Evolutionary conservation across 1,140 invertebrate genomes (phyloP), one percentile per base, ranked within the genome.

Genomic region (Drosophila baimaii): DNA sequence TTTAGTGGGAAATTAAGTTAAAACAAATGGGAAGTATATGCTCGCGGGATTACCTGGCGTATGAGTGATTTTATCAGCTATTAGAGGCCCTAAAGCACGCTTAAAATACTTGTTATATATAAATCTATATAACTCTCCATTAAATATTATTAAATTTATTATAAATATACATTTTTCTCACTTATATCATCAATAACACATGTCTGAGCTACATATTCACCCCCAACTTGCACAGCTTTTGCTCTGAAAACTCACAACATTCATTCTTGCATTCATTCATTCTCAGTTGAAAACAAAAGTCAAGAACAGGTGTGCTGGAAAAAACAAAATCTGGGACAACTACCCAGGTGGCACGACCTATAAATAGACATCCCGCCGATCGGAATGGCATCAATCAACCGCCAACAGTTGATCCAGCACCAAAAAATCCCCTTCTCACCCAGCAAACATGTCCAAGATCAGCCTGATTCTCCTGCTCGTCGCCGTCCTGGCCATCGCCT

Each of bases 361-460:
- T 69, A 68, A 66, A 69, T 33, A 43, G 12, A 0, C 62, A 9
- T 12, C 5, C 7, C 2, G 9, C 2, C 29, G 15, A 13, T 13
- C 10, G 29, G 9, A 23, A 25, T n/a, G n/a, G 5, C 29, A 75
- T 52, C 47, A 66, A 54, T 57, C 27, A 41, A 47, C 12, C 46
- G 19, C 13, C 17, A n/a, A 5, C 49, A 27, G 33, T 39, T 52
- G 31, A 29, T 13, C 27, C 27, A 31, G 7, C 33, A 37, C n/a
- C 12, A 27, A 21, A 56, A 43, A 37, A n/a, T n/a, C n/a, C n/a
- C n/a, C n/a, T n/a, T 37, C 44, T 7, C 1, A 17, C 9, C 25
- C 9, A 41, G 12, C n/a, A 17, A 33, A 77, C 65, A 88, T 89
- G 84, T 57, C 57, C 46, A 84, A 89, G 74, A 35, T 81, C 13